These are phyloP conservation scores for Chaetogeoica ovagalla DNA, from an alignment of 2,888 invertebrate species.

Conservation along the genomic window DNA sequence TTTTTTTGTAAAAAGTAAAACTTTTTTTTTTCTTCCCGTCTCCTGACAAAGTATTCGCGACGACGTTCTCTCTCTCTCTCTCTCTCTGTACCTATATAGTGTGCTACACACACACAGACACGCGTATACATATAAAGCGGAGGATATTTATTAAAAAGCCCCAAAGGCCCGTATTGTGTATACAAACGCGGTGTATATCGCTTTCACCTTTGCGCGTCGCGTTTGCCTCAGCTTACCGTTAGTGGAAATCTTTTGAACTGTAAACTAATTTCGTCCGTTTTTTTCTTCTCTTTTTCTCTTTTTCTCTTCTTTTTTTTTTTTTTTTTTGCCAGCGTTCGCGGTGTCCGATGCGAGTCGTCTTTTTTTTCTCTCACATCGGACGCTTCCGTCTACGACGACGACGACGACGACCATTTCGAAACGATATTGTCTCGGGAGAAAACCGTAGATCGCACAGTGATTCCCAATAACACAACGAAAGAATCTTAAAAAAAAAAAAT, in stretches of 20 bases:
- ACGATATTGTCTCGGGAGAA: neutral
- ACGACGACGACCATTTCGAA: neutral
- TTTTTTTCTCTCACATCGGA: too few species aligned
- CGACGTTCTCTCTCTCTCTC: neutral
- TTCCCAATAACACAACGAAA: neutral
- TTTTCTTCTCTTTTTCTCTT: neutral
- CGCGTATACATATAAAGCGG: neutral
- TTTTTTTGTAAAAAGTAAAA: neutral
- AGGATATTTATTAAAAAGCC: slow-evolving; percentile 46
- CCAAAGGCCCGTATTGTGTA: neutral
- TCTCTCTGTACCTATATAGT: neutral
- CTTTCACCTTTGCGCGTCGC: slow-evolving; percentile 24
- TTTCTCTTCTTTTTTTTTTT: too few species aligned
- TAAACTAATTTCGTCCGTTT: slow-evolving; percentile 41
- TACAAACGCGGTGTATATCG: slow-evolving; percentile 25
- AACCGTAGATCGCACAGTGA: neutral
- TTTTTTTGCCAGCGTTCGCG: too few species aligned
- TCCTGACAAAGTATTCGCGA: slow-evolving; percentile 5
- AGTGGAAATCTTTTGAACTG: slow-evolving; percentile 42
- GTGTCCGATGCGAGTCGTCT: too few species aligned
- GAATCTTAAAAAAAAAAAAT: neutral
- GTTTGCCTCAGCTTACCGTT: slow-evolving; percentile 11
- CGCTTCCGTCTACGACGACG: too few species aligned
- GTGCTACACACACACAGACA: too few species aligned
- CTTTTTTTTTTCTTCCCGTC: neutral